Evolutionary conservation across 2,888 invertebrate genomes (phyloP).

Genomic region (Troides oblongomaculatus): DNA sequence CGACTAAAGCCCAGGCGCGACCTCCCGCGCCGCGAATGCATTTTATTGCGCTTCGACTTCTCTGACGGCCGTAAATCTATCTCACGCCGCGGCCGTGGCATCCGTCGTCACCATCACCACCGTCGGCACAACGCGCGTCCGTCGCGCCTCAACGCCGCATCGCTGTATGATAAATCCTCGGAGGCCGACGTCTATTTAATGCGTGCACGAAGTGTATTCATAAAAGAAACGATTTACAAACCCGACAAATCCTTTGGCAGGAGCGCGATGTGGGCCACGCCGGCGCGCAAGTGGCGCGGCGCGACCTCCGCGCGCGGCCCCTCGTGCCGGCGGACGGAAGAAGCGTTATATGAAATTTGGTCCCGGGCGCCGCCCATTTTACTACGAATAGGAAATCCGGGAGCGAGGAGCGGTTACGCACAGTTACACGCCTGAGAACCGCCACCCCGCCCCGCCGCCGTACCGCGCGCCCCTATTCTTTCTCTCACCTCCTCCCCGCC

Average conservation of each 20-base stretch:
- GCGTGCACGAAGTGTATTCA: conserved; percentile 66
- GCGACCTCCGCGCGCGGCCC: conserved; percentile 69
- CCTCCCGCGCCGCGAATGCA: conserved; percentile 57
- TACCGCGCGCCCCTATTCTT: conserved; percentile 40
- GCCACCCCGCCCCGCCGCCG: conserved; percentile 44
- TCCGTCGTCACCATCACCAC: background rate
- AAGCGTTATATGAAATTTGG: conserved; percentile 75
- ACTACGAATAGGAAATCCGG: conserved; percentile 80
- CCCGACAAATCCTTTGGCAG: conserved; percentile 77
- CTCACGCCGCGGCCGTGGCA: conserved; percentile 22
- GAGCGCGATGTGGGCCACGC: conserved; percentile 77
- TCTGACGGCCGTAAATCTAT: conserved; percentile 30
- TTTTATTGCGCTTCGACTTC: conserved; percentile 52
- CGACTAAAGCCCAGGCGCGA: conserved; percentile 54
- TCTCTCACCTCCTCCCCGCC: background rate
- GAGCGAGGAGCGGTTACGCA: conserved; percentile 78
- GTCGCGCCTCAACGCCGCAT: conserved; percentile 51
- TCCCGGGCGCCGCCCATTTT: conserved; percentile 76
- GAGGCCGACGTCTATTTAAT: conserved; percentile 68
- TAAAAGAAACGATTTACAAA: conserved; percentile 75
- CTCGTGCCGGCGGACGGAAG: conserved; percentile 71
- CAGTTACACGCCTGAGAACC: conserved; percentile 77
- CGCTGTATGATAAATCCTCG: conserved; percentile 68
- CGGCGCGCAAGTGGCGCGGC: conserved; percentile 38
- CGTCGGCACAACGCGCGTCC: conserved; percentile 1